These are phyloP conservation scores for Lophius americanus DNA, from an alignment of 2,797 vertebrate species.

Conservation along the genomic window DNA sequence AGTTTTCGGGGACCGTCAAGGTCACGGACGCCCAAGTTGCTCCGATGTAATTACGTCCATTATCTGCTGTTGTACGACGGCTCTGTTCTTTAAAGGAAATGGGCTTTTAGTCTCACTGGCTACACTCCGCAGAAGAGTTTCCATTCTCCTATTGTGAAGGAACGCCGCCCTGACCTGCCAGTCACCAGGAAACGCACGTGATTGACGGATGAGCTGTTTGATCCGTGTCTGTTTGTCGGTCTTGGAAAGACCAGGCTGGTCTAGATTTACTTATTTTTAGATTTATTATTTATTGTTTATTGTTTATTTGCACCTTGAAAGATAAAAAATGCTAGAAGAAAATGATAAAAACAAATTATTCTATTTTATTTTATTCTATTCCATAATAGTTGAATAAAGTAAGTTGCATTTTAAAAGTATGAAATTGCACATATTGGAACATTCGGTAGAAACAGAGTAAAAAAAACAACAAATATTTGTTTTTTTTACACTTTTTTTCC, in stretches of 20 bases:
- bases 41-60: conserved; percentile 74
- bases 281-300: too few species aligned
- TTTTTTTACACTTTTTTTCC: neutral
- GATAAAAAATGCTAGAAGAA: neutral
- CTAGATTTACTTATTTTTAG: too few species aligned
- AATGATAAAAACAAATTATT: too few species aligned
- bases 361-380: too few species aligned
- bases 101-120: conserved; percentile 59
- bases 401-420: too few species aligned
- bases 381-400: too few species aligned
- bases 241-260: conserved; percentile 39
- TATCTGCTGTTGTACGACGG: conserved; percentile 68
- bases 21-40: conserved; percentile 65
- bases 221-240: conserved; percentile 45
- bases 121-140: conserved; percentile 40
- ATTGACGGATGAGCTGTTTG: conserved; percentile 65
- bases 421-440: too few species aligned
- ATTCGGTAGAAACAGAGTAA: too few species aligned
- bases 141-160: conserved; percentile 54
- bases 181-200: conserved; percentile 56
- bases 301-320: neutral
- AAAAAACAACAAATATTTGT: neutral
- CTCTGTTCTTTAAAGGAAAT: conserved; percentile 73
- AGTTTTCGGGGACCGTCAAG: conserved; percentile 68
- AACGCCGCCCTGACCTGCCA: conserved; percentile 59